Conservation (phyloP, 2,888 invertebrate species). For the Druceiella hillmani region DNA sequence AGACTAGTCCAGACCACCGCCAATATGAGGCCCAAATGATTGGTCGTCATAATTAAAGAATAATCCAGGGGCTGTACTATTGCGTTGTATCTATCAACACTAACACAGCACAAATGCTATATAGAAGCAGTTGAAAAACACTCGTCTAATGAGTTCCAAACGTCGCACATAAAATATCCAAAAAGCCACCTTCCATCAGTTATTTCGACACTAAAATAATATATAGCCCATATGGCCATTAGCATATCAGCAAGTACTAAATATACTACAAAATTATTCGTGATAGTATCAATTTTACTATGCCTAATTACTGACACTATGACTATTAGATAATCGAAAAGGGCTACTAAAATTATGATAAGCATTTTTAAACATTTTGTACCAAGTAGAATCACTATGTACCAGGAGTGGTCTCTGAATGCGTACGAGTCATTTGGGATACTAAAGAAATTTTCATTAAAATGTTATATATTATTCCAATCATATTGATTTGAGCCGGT, state of each 20-base stretch:
- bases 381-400: slow-evolving; percentile 53
- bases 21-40: slow-evolving; percentile 73
- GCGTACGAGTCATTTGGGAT: too few relatives aligned
- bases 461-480: too few relatives aligned
- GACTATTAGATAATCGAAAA: slow-evolving; percentile 85
- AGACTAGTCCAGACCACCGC: slow-evolving; percentile 91
- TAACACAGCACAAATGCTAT: slow-evolving; percentile 89
- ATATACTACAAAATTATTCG: slow-evolving; percentile 94
- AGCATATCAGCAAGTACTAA: slow-evolving; percentile 91
- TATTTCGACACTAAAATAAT: slow-evolving; percentile 83
- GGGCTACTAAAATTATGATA: slow-evolving; percentile 81
- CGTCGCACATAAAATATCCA: slow-evolving; percentile 89
- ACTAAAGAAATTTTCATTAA: too few relatives aligned
- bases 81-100: slow-evolving; percentile 84
- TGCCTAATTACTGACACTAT: slow-evolving; percentile 74
- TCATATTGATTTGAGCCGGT: too few relatives aligned
- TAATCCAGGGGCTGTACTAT: slow-evolving; percentile 93
- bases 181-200: slow-evolving; percentile 83
- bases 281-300: slow-evolving; percentile 69
- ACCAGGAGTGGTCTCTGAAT: slow-evolving; percentile 44
- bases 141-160: slow-evolving; percentile 94
- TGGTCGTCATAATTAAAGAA: slow-evolving; percentile 87
- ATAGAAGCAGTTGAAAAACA: slow-evolving; percentile 93
- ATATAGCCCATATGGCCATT: slow-evolving; percentile 92
- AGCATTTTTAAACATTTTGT: slow-evolving; percentile 79